These are phyloP conservation scores for Mycetomoellerius zeteki DNA, from an alignment of 1,140 invertebrate genomes.

Conservation along the genomic window DNA sequence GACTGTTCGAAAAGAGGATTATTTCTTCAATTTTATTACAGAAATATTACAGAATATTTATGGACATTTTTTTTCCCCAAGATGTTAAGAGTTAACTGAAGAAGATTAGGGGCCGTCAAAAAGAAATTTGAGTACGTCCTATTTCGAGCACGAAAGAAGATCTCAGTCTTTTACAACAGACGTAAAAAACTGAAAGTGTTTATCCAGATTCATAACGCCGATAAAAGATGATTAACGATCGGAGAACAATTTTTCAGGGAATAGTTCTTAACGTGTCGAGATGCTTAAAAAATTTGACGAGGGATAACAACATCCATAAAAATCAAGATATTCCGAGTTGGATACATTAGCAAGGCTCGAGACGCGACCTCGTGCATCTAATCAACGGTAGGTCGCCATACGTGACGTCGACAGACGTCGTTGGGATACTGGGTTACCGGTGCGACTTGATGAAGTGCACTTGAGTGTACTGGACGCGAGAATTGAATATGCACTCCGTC, in stretches of 20 bases:
- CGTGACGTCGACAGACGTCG: conserved; percentile 70
- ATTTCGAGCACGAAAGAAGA: background rate
- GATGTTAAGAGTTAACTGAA: background rate
- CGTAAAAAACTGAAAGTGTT: background rate
- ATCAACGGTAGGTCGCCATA: conserved; percentile 69
- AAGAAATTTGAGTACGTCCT: background rate
- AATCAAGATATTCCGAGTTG: background rate
- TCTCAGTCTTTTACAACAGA: background rate
- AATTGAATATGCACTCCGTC: conserved; percentile 83
- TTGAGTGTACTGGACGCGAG: conserved; percentile 81
- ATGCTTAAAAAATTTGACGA: background rate
- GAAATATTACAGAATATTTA: background rate
- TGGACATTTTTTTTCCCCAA: background rate
- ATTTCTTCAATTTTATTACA: background rate
- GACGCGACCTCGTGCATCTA: conserved; percentile 27
- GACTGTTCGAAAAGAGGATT: background rate
- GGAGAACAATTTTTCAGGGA: background rate
- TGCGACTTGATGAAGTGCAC: conserved; percentile 82
- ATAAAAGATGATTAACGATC: background rate
- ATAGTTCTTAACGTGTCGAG: background rate
- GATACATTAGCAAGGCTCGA: background rate
- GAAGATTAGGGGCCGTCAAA: background rate
- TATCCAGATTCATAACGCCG: background rate
- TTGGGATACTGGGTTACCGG: conserved; percentile 74
- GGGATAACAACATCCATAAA: background rate